phyloP scores from a whole-genome alignment of 53 echinoderm and acorn worm genomes.

The Holothuria leucospilota region DNA sequence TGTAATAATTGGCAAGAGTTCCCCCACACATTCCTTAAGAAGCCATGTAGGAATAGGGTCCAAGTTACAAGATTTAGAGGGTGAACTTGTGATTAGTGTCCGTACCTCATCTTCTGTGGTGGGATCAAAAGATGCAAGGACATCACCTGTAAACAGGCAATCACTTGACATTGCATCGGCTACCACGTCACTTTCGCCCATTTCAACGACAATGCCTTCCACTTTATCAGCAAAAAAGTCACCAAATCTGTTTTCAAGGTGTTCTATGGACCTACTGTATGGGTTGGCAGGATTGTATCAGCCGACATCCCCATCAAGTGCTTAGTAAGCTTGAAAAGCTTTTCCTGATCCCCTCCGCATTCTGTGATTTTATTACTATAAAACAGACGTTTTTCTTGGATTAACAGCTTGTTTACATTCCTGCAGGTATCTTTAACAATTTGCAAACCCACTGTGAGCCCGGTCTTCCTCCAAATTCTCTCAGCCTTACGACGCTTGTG shows the following conservation, averaged over 20 bases:
- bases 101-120: no score
- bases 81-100: slow-evolving; percentile 12
- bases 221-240: slow-evolving; percentile 21
- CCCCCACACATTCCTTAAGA: slow-evolving; percentile 11
- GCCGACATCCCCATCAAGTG: slow-evolving; percentile 19
- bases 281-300: slow-evolving; percentile 18
- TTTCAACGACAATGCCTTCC: slow-evolving; percentile 14
- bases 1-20: slow-evolving; percentile 38
- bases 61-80: slow-evolving; percentile 12
- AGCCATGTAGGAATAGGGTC: slow-evolving; percentile 45
- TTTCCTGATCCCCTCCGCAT: slow-evolving; percentile 36
- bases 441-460: slow-evolving; percentile 3
- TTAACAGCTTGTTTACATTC: slow-evolving; percentile 17
- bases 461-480: slow-evolving; percentile 29
- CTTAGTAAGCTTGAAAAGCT: slow-evolving; percentile 35
- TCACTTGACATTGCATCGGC: no score
- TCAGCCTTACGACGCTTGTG: slow-evolving; percentile 30
- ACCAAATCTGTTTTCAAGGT: slow-evolving; percentile 36
- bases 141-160: no score
- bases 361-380: slow-evolving; percentile 25
- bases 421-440: slow-evolving; percentile 10
- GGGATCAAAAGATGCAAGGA: no score
- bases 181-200: not conserved
- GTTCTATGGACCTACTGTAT: slow-evolving; percentile 12
- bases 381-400: slow-evolving; percentile 21